Base-by-base conservation (phyloP, 2,888 invertebrate species). In the Allygus modestus region DNA sequence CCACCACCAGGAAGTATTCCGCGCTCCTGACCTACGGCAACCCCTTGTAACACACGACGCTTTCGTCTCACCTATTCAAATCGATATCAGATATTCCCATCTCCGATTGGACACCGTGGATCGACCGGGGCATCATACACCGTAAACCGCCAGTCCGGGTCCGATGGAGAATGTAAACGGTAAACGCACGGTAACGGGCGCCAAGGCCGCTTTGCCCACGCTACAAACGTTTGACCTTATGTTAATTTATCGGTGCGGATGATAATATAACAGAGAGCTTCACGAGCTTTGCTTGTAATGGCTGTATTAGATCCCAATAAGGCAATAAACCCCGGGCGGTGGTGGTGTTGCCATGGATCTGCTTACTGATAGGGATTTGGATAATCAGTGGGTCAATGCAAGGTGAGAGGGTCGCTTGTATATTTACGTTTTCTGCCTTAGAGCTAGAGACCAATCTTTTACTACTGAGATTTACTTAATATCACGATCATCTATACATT, bases 171-270 rank as follows among this genome's bases (percentile, higher is more conserved):
- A 58, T 58, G 65, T 31, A 17, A 65, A 65, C 65, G 65, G 65
- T 65, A 58, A 7, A 65, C 65, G 28, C 1, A 23, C n/a, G 23
- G 73, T 71, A 73, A 73, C 73, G 75, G 75, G 46, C 20, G 15
- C 75, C 51, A 77, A 77, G 75, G 75, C 28, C 31, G 75, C 46
- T 1, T 23, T 4, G 41, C 15, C 37, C 71, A 71, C 71, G 71
- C 11, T 51, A 23, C 58, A 58, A 54, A 20, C 31, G 31, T 15
- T 17, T 65, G 65, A 65, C 65, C 65, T 65, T 65, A 65, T 65
- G 65, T 5, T 28, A 65, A 65, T 26, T 65, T 65, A 65, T 65
- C 4, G 65, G 26, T 15, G 65, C 28, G 65, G 31, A 65, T 28
- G 28, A 20, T 65, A 65, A 65, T 65, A 65, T 4, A 65, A 65